phyloP scores from a whole-genome alignment of 2,113 vertebrate species.

The Carassius gibelio region DNA sequence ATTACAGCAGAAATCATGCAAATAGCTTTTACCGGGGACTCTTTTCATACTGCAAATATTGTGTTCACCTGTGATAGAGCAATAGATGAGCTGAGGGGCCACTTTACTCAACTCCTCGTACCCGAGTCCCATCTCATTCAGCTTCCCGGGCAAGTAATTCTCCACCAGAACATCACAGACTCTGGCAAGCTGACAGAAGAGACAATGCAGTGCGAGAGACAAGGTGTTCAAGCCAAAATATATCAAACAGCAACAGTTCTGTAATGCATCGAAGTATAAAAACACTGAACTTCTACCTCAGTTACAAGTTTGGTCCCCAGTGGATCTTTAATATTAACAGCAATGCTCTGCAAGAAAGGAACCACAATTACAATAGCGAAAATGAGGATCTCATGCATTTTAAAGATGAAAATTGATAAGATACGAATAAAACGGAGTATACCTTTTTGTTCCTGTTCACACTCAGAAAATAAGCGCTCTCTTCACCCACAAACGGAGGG shows the following conservation, averaged over 20 bases:
- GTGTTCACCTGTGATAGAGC: slow-evolving; percentile 89
- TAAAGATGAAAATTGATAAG: neutral
- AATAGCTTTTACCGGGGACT: neutral
- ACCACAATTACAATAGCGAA: neutral
- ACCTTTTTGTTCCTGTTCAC: slow-evolving; percentile 97
- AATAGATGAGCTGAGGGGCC: slow-evolving; percentile 87
- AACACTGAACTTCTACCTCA: slow-evolving; percentile 75
- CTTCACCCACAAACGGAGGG: slow-evolving; percentile 84
- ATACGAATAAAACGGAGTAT: slow-evolving; percentile 29
- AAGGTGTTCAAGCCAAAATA: neutral
- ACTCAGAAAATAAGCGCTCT: slow-evolving; percentile 94
- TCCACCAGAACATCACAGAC: slow-evolving; percentile 90
- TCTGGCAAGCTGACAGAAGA: slow-evolving; percentile 81
- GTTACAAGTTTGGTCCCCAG: slow-evolving; percentile 81
- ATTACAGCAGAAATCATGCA: neutral
- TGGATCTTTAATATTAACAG: slow-evolving; percentile 88
- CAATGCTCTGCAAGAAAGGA: slow-evolving; percentile 81
- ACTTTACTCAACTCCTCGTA: slow-evolving; percentile 80
- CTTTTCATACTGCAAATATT: neutral
- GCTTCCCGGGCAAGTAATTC: slow-evolving; percentile 91
- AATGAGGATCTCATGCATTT: neutral
- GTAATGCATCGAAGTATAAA: neutral
- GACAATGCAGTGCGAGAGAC: neutral
- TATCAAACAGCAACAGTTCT: neutral
- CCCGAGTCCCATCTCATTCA: slow-evolving; percentile 84